phyloP scores from a whole-genome alignment of 1,140 invertebrate species.

The Lasaia peninsularis region DNA sequence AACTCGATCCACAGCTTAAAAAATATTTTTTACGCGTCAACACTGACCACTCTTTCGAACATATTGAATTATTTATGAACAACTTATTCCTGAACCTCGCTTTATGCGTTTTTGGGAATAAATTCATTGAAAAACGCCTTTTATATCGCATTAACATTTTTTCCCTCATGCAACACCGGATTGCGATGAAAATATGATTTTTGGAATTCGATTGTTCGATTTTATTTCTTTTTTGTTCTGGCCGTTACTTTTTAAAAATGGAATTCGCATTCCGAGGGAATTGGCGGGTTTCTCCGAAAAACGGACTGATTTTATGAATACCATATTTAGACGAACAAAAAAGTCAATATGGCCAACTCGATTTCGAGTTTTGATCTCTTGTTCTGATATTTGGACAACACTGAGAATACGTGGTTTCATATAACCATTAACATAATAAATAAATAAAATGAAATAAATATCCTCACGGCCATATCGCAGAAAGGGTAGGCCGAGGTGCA shows the following conservation, averaged over 20 bases:
- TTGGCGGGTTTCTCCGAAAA: constrained; percentile 41
- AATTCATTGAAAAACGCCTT: constrained; percentile 69
- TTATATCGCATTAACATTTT: constrained; percentile 68
- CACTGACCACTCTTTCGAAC: constrained; percentile 34
- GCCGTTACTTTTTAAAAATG: constrained; percentile 23
- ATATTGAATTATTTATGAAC: constrained; percentile 65
- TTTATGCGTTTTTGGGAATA: constrained; percentile 54
- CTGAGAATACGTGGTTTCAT: constrained; percentile 23
- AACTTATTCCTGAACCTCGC: constrained; percentile 55
- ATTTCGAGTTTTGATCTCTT: constrained; percentile 30
- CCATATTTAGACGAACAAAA: constrained; percentile 47
- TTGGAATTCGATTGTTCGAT: constrained; percentile 27
- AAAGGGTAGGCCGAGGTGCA: too few species aligned
- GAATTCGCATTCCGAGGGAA: constrained; percentile 21
- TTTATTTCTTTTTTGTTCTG: constrained; percentile 23
- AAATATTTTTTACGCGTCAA: constrained; percentile 37
- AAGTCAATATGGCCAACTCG: constrained; percentile 33
- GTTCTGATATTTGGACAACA: constrained; percentile 42
- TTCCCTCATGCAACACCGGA: constrained; percentile 37
- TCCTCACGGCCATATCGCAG: too few species aligned
- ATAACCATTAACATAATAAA: too few species aligned
- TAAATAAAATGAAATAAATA: too few species aligned
- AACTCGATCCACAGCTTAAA: constrained; percentile 19
- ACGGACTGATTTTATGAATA: constrained; percentile 41
- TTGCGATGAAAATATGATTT: constrained; percentile 26